Evolutionary conservation across 2,888 invertebrate species (phyloP).

Genomic region (Luperina testacea): DNA sequence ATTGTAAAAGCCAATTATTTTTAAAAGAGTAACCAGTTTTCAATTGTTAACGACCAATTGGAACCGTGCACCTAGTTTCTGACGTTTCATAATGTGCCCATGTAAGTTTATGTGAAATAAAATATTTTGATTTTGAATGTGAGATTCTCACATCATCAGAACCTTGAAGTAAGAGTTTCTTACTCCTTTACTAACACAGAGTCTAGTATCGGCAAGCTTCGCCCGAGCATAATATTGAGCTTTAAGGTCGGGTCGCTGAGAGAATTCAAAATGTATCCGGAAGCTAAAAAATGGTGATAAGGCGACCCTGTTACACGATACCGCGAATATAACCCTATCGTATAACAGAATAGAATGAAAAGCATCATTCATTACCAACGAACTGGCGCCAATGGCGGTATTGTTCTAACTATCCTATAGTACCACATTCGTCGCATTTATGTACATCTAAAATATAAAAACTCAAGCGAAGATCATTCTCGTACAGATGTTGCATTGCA

Average conservation of each 20-base stretch:
- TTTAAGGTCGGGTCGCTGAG: constrained; percentile 39
- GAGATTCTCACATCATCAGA: neutral
- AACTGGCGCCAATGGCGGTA: neutral
- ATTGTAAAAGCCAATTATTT: neutral
- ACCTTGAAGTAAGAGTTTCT: neutral
- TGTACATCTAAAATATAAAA: constrained; percentile 6
- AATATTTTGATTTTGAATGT: neutral
- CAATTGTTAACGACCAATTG: too few species aligned
- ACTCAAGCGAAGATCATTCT: constrained; percentile 11
- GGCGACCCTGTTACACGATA: constrained; percentile 26
- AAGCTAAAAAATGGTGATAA: constrained; percentile 25
- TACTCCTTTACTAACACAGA: neutral
- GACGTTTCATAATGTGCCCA: too few species aligned
- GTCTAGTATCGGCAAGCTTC: constrained; percentile 19
- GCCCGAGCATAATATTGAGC: constrained; percentile 53
- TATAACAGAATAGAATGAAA: neutral
- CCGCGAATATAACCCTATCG: constrained; percentile 1
- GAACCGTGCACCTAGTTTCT: neutral
- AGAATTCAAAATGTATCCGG: constrained; percentile 26
- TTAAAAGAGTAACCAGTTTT: neutral
- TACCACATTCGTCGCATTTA: neutral
- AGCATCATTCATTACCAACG: neutral
- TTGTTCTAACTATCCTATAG: neutral
- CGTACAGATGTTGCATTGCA: neutral
- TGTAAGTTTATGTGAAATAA: too few species aligned